phyloP scores from a whole-genome alignment of 2,888 invertebrate species.

The Neria commutata region DNA sequence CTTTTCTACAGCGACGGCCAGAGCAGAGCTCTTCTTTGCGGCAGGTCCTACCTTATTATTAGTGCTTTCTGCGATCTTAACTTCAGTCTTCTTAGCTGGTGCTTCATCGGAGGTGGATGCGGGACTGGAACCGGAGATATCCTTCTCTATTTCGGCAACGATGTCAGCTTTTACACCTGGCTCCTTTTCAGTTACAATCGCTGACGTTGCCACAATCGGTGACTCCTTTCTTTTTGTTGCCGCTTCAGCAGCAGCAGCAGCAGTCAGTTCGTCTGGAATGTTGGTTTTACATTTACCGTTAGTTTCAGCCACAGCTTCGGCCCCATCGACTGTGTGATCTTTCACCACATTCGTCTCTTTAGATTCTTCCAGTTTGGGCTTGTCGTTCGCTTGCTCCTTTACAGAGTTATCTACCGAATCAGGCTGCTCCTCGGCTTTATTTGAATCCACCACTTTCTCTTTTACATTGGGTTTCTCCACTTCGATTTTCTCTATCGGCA shows the following conservation, averaged over 20 bases:
- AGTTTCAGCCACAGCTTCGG: background rate
- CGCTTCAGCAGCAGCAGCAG: slow-evolving; percentile 4
- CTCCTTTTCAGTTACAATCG: no score
- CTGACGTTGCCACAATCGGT: no score
- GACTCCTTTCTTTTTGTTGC: slow-evolving; percentile 25
- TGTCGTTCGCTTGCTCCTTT: slow-evolving; percentile 8
- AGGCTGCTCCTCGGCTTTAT: slow-evolving; percentile 30
- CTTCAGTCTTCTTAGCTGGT: slow-evolving; percentile 39
- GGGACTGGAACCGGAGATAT: background rate
- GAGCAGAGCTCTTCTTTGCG: slow-evolving; percentile 14
- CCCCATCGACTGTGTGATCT: slow-evolving; percentile 14
- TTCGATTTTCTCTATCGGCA: slow-evolving; percentile 36
- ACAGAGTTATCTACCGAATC: slow-evolving; percentile 1
- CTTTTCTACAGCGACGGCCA: slow-evolving; percentile 5
- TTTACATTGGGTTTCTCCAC: slow-evolving; percentile 30
- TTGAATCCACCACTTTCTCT: slow-evolving; percentile 19
- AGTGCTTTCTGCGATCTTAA: background rate
- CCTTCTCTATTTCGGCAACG: no score
- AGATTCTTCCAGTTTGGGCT: slow-evolving; percentile 6
- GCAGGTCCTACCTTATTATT: slow-evolving; percentile 11
- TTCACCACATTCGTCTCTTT: slow-evolving; percentile 32
- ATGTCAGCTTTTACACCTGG: no score
- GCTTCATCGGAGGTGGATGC: slow-evolving; percentile 20
- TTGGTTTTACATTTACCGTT: slow-evolving; percentile 8
- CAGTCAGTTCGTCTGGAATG: slow-evolving; percentile 16